A percentile compares a stretch with the other conserved stretches of the same genome.
Conservation (phyloP, 2,797 vertebrate species). For the Rhodeus uyekii region DNA sequence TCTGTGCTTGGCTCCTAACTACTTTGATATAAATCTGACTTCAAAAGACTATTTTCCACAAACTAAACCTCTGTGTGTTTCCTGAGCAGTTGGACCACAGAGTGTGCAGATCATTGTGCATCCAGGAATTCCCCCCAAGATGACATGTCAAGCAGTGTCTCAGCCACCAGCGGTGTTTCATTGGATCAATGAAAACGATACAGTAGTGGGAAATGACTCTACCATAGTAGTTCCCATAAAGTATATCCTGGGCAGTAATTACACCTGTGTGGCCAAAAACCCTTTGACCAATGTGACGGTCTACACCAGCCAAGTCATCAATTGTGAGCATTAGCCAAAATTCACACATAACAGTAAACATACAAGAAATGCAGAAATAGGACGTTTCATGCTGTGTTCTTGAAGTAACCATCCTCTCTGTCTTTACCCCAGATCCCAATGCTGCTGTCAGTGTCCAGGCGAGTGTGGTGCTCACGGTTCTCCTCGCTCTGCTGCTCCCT, state of each 20-base stretch:
- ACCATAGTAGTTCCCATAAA: slow-evolving; percentile 33
- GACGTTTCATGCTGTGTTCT: background rate
- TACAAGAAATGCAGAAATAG: background rate
- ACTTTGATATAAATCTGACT: background rate
- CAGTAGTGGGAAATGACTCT: background rate
- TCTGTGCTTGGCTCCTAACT: background rate
- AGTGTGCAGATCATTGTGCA: slow-evolving; percentile 52
- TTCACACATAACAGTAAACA: background rate
- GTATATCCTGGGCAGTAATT: slow-evolving; percentile 11
- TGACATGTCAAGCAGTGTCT: slow-evolving; percentile 67
- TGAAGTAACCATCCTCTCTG: background rate
- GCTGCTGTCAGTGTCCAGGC: slow-evolving; percentile 42
- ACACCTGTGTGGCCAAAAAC: slow-evolving; percentile 73
- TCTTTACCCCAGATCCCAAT: slow-evolving; percentile 32
- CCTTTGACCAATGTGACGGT: slow-evolving; percentile 67
- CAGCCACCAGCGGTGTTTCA: slow-evolving; percentile 64
- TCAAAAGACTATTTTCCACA: background rate
- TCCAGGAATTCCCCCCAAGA: rapidly evolving
- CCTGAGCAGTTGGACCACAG: slow-evolving; percentile 73
- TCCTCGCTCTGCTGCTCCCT: slow-evolving; percentile 56
- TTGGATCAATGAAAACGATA: slow-evolving; percentile 61
- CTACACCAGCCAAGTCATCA: slow-evolving; percentile 41
- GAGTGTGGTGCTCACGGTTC: slow-evolving; percentile 50
- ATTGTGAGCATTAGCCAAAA: slow-evolving; percentile 62
- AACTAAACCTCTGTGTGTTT: slow-evolving; percentile 7